Conservation (phyloP, 2,113 vertebrate genomes). For the Anser brachyrhynchus region DNA sequence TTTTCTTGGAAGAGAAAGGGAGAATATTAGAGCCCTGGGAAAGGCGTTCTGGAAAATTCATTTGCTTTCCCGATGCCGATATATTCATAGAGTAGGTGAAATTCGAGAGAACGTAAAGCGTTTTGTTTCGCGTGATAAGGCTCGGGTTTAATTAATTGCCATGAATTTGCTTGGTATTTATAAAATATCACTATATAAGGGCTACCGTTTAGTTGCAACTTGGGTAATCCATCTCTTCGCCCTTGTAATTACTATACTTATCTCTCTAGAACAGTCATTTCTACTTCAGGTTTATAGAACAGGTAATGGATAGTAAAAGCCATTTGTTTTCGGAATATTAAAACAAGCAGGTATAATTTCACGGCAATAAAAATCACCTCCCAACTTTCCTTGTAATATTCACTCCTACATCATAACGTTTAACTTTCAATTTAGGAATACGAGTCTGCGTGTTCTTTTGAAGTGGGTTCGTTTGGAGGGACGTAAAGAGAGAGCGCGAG, state of each 20-base stretch:
- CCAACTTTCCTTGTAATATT: background rate
- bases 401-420: background rate
- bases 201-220: constrained; percentile 53
- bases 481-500: background rate
- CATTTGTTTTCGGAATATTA: constrained; percentile 54
- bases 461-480: background rate
- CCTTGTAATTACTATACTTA: constrained; percentile 69
- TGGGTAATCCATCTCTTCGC: constrained; percentile 53
- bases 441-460: background rate
- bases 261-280: constrained; percentile 61
- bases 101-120: constrained; percentile 35
- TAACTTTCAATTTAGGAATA: constrained; percentile 38
- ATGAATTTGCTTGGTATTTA: constrained; percentile 63
- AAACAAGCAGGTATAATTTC: constrained; percentile 43
- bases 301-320: constrained; percentile 57
- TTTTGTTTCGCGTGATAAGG: constrained; percentile 64
- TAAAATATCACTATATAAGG: constrained; percentile 56
- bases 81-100: constrained; percentile 36
- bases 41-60: constrained; percentile 63
- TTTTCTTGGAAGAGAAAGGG: constrained; percentile 39
- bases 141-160: constrained; percentile 60
- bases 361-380: background rate
- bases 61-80: constrained; percentile 43
- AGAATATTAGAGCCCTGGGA: constrained; percentile 67
- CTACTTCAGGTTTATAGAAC: constrained; percentile 45